These are phyloP conservation scores for Stegastes partitus DNA, from an alignment of 2,113 vertebrate species.

Conservation along the genomic window DNA sequence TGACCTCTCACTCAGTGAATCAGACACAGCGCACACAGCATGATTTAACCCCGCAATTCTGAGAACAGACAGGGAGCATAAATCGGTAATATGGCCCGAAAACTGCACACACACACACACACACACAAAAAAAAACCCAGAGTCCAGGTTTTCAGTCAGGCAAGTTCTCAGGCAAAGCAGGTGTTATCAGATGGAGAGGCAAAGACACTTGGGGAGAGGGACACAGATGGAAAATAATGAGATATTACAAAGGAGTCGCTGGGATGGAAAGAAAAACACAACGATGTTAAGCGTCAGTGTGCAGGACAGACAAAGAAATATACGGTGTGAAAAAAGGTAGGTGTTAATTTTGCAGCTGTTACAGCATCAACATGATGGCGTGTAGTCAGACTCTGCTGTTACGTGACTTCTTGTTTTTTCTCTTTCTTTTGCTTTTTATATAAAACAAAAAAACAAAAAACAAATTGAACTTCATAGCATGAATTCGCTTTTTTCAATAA, in stretches of 20 bases:
- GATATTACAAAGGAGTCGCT: constrained; percentile 41
- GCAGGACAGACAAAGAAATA: background rate
- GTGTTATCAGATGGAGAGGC: constrained; percentile 48
- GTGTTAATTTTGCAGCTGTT: constrained; percentile 17
- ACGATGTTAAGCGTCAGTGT: background rate
- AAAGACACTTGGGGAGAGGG: constrained; percentile 39
- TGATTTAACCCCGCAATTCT: constrained; percentile 44
- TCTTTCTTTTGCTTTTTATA: too few relatives aligned
- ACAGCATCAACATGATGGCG: background rate
- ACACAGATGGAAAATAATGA: constrained; percentile 64
- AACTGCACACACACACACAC: too few relatives aligned
- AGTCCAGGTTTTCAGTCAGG: constrained; percentile 1
- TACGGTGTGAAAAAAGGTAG: constrained; percentile 4
- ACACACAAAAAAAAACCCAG: too few relatives aligned
- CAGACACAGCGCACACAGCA: background rate
- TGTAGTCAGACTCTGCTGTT: too few relatives aligned
- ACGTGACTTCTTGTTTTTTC: too few relatives aligned
- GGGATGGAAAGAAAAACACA: constrained; percentile 45
- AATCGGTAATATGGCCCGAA: constrained; percentile 8
- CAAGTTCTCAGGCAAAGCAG: constrained; percentile 37
- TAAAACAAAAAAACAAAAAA: too few relatives aligned
- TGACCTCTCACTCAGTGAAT: constrained; percentile 61
- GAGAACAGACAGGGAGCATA: constrained; percentile 38
- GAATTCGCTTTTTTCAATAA: too few relatives aligned
- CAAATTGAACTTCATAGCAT: too few relatives aligned